phyloP scores from a whole-genome alignment of 2,113 vertebrate species.

The Chascanopsetta lugubris region DNA sequence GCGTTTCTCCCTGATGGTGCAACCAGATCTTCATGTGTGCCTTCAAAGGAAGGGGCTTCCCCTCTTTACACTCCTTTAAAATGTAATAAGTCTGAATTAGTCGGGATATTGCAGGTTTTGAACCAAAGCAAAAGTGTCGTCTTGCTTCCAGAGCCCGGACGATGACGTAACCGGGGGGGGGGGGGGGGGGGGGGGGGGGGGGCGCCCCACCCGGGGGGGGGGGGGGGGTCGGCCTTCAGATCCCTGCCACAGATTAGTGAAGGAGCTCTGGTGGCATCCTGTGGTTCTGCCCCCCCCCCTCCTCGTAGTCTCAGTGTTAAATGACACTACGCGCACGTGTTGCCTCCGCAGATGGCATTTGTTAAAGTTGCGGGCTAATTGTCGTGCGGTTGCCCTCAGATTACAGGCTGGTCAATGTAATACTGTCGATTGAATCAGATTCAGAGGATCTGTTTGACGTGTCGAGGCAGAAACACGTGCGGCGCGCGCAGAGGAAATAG shows the following conservation, averaged over 20 bases:
- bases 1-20: slow-evolving; percentile 36
- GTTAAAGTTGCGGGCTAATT: slow-evolving; percentile 43
- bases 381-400: slow-evolving; percentile 39
- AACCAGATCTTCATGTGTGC: slow-evolving; percentile 60
- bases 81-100: slow-evolving; percentile 77
- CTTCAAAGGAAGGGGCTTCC: slow-evolving; percentile 58
- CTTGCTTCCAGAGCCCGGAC: slow-evolving; percentile 58
- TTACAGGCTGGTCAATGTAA: slow-evolving; percentile 47
- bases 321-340: slow-evolving; percentile 49
- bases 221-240: too few relatives aligned
- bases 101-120: slow-evolving; percentile 68
- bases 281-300: slow-evolving; percentile 10
- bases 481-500: neutral
- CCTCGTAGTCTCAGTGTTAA: slow-evolving; percentile 24
- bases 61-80: slow-evolving; percentile 65
- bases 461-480: slow-evolving; percentile 29
- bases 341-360: slow-evolving; percentile 52
- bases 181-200: too few relatives aligned
- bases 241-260: slow-evolving; percentile 66
- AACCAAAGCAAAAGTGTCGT: slow-evolving; percentile 68
- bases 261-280: slow-evolving; percentile 38
- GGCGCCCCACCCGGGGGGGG: too few relatives aligned
- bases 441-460: slow-evolving; percentile 36
- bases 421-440: slow-evolving; percentile 41
- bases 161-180: slow-evolving; percentile 59